Evolutionary conservation across 2,113 vertebrate species (phyloP).

Genomic region (Sminthopsis crassicaudata): DNA sequence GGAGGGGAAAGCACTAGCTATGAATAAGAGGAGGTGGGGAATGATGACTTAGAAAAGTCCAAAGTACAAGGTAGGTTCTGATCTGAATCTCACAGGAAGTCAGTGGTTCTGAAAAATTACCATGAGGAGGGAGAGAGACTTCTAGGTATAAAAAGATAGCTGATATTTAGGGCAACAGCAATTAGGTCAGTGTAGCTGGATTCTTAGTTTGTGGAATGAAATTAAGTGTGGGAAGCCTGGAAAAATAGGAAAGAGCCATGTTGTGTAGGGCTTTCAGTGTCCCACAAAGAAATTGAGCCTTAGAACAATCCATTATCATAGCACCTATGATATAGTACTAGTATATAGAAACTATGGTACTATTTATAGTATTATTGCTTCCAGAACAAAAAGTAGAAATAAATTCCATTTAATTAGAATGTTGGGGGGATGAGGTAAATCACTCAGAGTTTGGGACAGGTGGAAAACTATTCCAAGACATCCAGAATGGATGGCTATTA

Average conservation of each 20-base stretch:
- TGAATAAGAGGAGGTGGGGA: background rate
- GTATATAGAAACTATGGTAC: background rate
- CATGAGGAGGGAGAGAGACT: background rate
- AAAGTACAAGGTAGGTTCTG: background rate
- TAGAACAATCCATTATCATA: background rate
- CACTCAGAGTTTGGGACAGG: background rate
- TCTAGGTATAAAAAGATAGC: background rate
- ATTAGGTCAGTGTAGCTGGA: background rate
- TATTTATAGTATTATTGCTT: background rate
- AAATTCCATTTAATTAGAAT: background rate
- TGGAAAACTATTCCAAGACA: background rate
- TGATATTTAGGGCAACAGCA: background rate
- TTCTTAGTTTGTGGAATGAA: background rate
- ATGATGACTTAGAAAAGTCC: background rate
- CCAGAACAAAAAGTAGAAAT: background rate
- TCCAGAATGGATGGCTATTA: background rate
- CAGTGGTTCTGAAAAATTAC: background rate
- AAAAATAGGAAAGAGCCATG: background rate
- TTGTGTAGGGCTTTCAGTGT: background rate
- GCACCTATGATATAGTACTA: no score
- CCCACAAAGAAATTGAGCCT: background rate
- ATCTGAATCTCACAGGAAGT: background rate
- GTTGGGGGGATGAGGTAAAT: background rate
- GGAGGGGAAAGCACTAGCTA: background rate
- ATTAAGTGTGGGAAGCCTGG: background rate